Percentiles rank a stretch among this genome's conserved stretches.
Evolutionary conservation across 2,797 vertebrate species (phyloP).

Genomic region (Coracias cyanogaster): DNA sequence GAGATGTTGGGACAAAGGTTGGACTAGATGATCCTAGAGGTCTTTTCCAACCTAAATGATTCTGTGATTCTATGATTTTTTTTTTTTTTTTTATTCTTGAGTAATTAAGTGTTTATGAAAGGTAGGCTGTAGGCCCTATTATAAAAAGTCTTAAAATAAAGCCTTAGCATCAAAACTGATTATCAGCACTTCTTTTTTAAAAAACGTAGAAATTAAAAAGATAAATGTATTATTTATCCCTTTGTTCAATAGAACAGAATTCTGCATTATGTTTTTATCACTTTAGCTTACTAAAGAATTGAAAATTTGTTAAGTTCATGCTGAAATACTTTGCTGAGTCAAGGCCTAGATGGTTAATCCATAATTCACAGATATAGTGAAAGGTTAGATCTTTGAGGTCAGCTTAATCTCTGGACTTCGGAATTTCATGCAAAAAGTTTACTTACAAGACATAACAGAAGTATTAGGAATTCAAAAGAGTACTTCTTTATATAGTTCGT

Average conservation of each 20-base stretch:
- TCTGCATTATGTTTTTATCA: not conserved
- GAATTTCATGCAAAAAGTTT: conserved; percentile 27
- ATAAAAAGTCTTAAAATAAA: not conserved
- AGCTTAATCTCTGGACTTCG: conserved; percentile 18
- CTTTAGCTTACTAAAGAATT: not conserved
- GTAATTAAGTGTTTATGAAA: not conserved
- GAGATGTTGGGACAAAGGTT: too few relatives aligned
- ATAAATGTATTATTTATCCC: not conserved
- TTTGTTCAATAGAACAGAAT: not conserved
- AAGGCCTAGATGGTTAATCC: not conserved
- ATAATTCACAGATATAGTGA: not conserved
- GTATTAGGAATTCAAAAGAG: conserved; percentile 62
- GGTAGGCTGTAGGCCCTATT: not conserved
- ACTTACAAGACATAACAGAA: conserved; percentile 16
- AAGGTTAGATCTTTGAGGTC: not conserved
- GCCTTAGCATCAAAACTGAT: not conserved
- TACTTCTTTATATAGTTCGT: conserved; percentile 54
- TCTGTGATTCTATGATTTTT: too few relatives aligned
- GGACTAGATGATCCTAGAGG: too few relatives aligned
- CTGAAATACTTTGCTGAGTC: not conserved
- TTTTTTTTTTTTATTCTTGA: not conserved
- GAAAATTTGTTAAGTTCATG: not conserved
- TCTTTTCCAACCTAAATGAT: too few relatives aligned
- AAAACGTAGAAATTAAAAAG: not conserved
- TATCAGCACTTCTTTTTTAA: not conserved